Base-by-base conservation (phyloP, 2,888 invertebrate species). In the Drosophila macrothrix region DNA sequence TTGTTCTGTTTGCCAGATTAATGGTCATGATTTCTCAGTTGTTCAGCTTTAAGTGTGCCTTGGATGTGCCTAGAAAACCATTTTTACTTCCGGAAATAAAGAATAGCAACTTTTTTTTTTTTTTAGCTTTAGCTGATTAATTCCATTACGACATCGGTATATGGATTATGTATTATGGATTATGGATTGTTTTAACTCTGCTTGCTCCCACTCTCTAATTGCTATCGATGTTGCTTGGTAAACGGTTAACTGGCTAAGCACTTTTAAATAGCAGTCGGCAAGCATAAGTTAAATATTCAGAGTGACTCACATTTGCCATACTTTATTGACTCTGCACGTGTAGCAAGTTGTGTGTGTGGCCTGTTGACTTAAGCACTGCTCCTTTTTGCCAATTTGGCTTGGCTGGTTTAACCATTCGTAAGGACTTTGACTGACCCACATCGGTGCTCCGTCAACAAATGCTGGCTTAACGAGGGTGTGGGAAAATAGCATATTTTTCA, bases 401-500 rank as follows among this genome's bases (percentile, higher is more conserved):
- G 59, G 28, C 16, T 77, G 60, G 76, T 46, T 78, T 63, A 78
- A 33, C 56, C 66, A 67, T 67, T 69, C 70, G 69, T 66, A 55
- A 54, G 64, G 50, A 54, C 25, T 41, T 55, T 60, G 59, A 69
- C 28, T 63, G 16, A 35, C 54, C 41, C 67, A 58, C 28, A 41
- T 49, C 16, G 37, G n/a, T 25, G 59, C 25, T 33, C n/a, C 43
- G 25, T 33, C 22, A 46, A 22, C 52, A 59, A 55, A 50, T 50
- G 54, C 31, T 25, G 14, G 33, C 28, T 9, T 54, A 9, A 33
- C n/a, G 25, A 55, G 3, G 28, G 39, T n/a, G 9, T 41, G 29
- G 29, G 39, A n/a, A 64, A 60, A 77, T 43, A 73, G 63, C 72
- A 86, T 72, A 78, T 80, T 89, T 86, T 72, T 43, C 65, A 75